Evolutionary conservation across 2,113 vertebrate genomes (phyloP), one percentile per base, ranked within the genome.

Genomic region (Sinocyclocheilus anshuiensis): DNA sequence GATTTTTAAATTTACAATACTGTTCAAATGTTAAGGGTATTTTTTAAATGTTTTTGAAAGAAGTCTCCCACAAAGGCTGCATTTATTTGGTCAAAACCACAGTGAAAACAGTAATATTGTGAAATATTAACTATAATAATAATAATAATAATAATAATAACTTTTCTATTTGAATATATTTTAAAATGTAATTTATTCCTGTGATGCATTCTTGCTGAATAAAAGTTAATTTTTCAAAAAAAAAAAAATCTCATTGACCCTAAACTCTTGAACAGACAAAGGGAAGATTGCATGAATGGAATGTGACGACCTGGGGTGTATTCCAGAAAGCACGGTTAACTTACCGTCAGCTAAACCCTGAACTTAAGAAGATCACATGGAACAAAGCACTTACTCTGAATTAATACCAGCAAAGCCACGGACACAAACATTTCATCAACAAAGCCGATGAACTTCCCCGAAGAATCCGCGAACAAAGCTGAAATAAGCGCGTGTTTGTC

Each of bases 401-500:
- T 72, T 45, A 89, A 93, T 84, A 94, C 80, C 84, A 91, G 89
- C 81, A 93, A 77, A 87, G 93, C 33, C 16, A 92, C 88, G 83
- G 48, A 91, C 84, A 92, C 88, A 67, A 88, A 87, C 92, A 91
- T 91, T 88, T 88, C 90, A 87, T 92, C 93, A 93, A 93, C 92
- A 22, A 33, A 72, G 10, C 89, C 81, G 53, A 1, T 20, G 6
- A 65, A 61, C 12, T 15, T 53, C 13, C 10, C 8, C 22, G 24
- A 18, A 29, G 29, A 75, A 45, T 53, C 11, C 33, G 13, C 4
- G 12, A 50, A 4, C 2, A 13, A 67, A 6, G 63, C 24, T 4
- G 3, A 2, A 39, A 39, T 4, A 72, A 39, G 5, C 69, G 69
- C 69, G 69, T 7, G 9, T 11, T 39, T 22, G 20, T 10, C 42